Conservation (phyloP, 2,113 vertebrate genomes). For the human (Homo sapiens) region DNA sequence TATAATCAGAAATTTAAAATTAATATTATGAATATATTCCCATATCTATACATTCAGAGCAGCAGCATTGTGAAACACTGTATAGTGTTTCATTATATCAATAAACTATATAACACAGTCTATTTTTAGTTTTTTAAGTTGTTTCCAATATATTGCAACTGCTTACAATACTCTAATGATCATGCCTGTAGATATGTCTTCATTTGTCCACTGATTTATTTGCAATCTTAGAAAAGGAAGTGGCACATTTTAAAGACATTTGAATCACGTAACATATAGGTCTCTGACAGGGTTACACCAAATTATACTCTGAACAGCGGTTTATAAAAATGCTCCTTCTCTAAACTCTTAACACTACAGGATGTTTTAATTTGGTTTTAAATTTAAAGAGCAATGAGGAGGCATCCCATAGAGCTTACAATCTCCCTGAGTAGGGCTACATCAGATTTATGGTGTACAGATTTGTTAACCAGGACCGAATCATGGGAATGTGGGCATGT, state of each 20-base stretch:
- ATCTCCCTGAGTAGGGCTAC: background rate
- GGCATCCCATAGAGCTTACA: background rate
- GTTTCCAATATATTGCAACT: background rate
- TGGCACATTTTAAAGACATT: background rate
- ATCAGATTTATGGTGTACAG: conserved; percentile 28
- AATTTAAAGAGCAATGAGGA: conserved; percentile 37
- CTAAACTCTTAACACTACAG: background rate
- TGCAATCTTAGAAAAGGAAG: background rate
- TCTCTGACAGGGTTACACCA: background rate
- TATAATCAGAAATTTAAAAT: background rate
- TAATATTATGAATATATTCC: background rate
- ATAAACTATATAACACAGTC: background rate
- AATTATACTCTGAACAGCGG: background rate
- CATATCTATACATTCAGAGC: background rate
- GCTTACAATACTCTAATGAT: background rate
- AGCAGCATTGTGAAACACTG: background rate
- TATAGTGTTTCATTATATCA: background rate
- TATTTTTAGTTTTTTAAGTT: background rate
- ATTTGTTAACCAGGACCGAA: conserved; percentile 32
- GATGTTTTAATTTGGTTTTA: conserved; percentile 50
- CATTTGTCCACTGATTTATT: background rate
- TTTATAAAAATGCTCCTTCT: conserved; percentile 38
- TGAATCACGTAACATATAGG: background rate
- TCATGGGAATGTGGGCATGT: conserved; percentile 4
- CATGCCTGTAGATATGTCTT: background rate